Conservation (phyloP, 2,797 vertebrate species). For the Peromyscus aztecus region DNA sequence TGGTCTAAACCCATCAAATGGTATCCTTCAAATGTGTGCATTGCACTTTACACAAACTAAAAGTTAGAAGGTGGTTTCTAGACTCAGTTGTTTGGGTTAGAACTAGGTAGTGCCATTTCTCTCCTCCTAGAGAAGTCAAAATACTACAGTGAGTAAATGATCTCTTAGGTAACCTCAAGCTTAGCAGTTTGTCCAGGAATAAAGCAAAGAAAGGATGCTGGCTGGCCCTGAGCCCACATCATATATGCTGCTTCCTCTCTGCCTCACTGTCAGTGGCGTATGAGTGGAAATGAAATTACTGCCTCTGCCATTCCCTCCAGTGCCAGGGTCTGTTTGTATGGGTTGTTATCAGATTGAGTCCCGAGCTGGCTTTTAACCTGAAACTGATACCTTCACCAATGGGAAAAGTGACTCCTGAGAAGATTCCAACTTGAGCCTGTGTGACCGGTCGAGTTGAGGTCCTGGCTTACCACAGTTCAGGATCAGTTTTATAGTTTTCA, state of each 20-base stretch:
- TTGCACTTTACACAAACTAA: not conserved
- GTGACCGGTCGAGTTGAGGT: not conserved
- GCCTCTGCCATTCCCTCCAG: not conserved
- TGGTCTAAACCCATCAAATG: not conserved
- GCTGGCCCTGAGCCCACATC: not conserved
- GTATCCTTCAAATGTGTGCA: not conserved
- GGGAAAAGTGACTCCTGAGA: not conserved
- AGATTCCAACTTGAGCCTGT: not conserved
- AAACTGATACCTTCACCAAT: not conserved
- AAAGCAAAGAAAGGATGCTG: not conserved
- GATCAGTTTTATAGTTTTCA: not conserved
- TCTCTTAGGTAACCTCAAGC: not conserved
- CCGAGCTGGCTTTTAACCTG: not conserved
- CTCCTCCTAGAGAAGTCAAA: slow-evolving; percentile 27
- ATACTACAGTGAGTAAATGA: slow-evolving; percentile 27
- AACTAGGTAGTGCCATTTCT: not conserved
- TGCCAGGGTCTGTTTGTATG: not conserved
- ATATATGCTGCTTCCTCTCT: not conserved
- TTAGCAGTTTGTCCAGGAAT: slow-evolving; percentile 45
- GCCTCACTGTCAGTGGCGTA: rapidly evolving
- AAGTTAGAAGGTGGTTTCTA: not conserved
- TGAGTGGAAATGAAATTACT: too few relatives aligned
- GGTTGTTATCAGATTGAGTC: not conserved
- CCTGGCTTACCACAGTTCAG: not conserved
- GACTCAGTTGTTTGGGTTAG: not conserved